Evolutionary conservation across 2,113 vertebrate genomes (phyloP).

Genomic region (Candoia aspera): DNA sequence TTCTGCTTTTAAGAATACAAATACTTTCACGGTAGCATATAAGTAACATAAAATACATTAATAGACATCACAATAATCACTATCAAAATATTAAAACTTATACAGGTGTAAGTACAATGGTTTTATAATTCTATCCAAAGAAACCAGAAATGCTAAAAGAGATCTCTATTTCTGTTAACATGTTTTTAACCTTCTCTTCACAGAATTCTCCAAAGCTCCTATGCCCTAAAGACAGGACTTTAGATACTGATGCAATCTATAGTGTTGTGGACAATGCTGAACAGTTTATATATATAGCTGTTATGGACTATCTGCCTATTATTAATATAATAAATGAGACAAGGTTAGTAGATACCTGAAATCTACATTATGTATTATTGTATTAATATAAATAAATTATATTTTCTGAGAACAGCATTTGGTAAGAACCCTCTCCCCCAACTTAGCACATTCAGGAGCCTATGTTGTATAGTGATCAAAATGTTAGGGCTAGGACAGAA

Average conservation of each 20-base stretch:
- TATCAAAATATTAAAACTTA: neutral
- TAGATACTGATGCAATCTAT: conserved; percentile 92
- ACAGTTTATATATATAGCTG: conserved; percentile 89
- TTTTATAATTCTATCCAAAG: neutral
- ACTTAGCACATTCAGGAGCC: neutral
- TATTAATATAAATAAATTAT: neutral
- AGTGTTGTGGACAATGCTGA: conserved; percentile 86
- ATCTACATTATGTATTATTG: neutral
- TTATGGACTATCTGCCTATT: conserved; percentile 90
- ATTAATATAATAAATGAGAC: conserved; percentile 75
- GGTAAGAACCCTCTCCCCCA: neutral
- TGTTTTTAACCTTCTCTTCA: conserved; percentile 50
- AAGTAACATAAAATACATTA: neutral
- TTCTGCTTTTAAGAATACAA: neutral
- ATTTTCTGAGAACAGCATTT: conserved; percentile 37
- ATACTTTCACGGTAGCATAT: neutral
- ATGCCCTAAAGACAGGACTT: conserved; percentile 87
- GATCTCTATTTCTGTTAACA: conserved; percentile 19
- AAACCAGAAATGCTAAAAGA: conserved; percentile 6
- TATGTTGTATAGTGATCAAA: neutral
- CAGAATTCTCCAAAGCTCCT: conserved; percentile 92
- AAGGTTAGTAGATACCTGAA: conserved; percentile 69
- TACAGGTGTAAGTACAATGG: neutral
- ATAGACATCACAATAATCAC: neutral
- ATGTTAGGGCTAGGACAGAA: neutral